Evolutionary conservation across 2,888 invertebrate species (phyloP).

Genomic region (Eurytoma adleriae): DNA sequence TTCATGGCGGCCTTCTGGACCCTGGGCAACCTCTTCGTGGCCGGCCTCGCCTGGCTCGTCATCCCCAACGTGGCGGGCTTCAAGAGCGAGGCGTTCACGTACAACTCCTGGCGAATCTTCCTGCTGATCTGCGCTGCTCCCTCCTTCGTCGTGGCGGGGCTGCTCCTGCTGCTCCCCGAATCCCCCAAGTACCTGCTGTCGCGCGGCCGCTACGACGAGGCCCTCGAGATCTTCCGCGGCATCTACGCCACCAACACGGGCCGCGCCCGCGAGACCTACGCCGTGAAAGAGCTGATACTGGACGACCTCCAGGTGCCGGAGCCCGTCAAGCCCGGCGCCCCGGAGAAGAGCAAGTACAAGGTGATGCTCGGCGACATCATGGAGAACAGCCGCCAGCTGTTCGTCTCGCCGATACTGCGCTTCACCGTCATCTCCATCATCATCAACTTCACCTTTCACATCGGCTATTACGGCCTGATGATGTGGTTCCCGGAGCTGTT

Average conservation of each 20-base stretch:
- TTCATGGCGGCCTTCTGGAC: slow-evolving; percentile 98
- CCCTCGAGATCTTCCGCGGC: slow-evolving; percentile 87
- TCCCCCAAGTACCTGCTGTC: slow-evolving; percentile 93
- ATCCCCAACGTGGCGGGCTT: slow-evolving; percentile 83
- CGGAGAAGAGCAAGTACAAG: slow-evolving; percentile 79
- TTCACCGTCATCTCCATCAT: slow-evolving; percentile 90
- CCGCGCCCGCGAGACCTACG: slow-evolving; percentile 84
- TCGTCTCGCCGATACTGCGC: slow-evolving; percentile 87
- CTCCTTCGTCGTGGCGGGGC: slow-evolving; percentile 89
- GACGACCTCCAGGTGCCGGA: slow-evolving; percentile 70
- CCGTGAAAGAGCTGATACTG: slow-evolving; percentile 78
- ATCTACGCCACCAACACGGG: slow-evolving; percentile 91
- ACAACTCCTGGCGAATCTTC: slow-evolving; percentile 96
- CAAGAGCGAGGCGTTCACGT: slow-evolving; percentile 83
- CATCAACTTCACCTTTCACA: slow-evolving; percentile 95
- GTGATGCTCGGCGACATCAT: slow-evolving; percentile 87
- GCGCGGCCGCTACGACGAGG: slow-evolving; percentile 87
- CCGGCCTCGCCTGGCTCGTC: slow-evolving; percentile 82
- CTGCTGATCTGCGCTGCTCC: slow-evolving; percentile 92
- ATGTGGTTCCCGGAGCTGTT: slow-evolving; percentile 98
- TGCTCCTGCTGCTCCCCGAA: slow-evolving; percentile 90
- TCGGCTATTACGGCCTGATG: slow-evolving; percentile 96
- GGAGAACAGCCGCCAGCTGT: slow-evolving; percentile 89
- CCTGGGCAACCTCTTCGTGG: slow-evolving; percentile 93
- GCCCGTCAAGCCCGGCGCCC: slow-evolving; percentile 72